Percentiles rank a stretch among this genome's conserved stretches.
These are phyloP conservation scores for Pherbina coryleti DNA, from an alignment of 2,888 invertebrate species.

Conservation along the genomic window DNA sequence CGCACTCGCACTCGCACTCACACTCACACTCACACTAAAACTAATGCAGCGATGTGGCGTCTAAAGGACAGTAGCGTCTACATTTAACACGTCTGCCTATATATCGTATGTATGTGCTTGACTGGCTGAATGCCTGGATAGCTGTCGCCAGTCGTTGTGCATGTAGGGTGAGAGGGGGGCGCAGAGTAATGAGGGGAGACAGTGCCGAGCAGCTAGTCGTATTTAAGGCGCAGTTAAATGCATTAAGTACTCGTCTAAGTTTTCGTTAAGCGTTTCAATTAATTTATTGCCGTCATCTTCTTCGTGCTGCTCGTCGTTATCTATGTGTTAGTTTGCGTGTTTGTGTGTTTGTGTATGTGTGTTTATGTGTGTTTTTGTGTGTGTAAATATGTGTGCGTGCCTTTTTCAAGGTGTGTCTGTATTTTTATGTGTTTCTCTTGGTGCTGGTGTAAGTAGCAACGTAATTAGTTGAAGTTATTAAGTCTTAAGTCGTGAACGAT, in stretches of 20 bases:
- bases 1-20: constrained; percentile 15
- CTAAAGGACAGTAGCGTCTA: no score
- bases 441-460: constrained; percentile 20
- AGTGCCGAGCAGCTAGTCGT: neutral
- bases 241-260: constrained; percentile 56
- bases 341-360: neutral
- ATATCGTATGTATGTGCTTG: no score
- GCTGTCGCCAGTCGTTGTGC: neutral
- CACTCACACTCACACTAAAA: neutral
- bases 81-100: no score
- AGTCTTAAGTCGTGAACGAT: constrained; percentile 35
- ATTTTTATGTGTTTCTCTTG: constrained; percentile 25
- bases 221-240: constrained; percentile 35
- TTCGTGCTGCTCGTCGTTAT: constrained; percentile 24
- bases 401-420: neutral
- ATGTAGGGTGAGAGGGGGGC: neutral
- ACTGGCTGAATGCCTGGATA: neutral
- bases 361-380: neutral
- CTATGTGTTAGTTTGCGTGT: neutral
- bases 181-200: neutral
- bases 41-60: neutral
- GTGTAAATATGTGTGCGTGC: neutral
- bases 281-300: constrained; percentile 49
- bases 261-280: constrained; percentile 64
- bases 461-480: constrained; percentile 53